Evolutionary conservation across 2,888 invertebrate genomes (phyloP).

Genomic region (Trichogramma dendrolimi): DNA sequence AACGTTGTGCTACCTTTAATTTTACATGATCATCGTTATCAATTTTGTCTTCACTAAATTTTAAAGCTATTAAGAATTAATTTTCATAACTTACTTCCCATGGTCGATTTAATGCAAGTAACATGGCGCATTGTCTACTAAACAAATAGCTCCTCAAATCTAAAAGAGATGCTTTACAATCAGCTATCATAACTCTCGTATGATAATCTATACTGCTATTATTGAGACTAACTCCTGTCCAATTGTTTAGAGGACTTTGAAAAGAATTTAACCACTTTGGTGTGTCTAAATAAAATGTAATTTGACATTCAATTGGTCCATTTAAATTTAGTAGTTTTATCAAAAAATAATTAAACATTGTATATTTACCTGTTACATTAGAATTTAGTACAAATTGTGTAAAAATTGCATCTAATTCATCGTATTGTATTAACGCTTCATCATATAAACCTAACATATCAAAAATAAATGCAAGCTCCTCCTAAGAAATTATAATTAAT

Average conservation of each 20-base stretch:
- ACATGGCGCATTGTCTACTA: constrained; percentile 85
- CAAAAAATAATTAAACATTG: constrained; percentile 10
- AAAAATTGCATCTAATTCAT: constrained; percentile 93
- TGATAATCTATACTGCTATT: constrained; percentile 58
- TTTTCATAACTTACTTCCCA: constrained; percentile 65
- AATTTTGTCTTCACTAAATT: constrained; percentile 4
- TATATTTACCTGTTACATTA: constrained; percentile 65
- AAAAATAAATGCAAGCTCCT: constrained; percentile 90
- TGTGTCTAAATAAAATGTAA: constrained; percentile 57
- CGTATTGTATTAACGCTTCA: constrained; percentile 93
- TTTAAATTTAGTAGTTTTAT: background rate
- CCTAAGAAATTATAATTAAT: constrained; percentile 56
- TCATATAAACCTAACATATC: constrained; percentile 91
- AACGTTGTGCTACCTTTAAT: constrained; percentile 75
- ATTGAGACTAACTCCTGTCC: constrained; percentile 70
- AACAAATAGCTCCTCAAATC: constrained; percentile 92
- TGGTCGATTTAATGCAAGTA: constrained; percentile 68
- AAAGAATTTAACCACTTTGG: constrained; percentile 82
- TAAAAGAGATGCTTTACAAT: constrained; percentile 66
- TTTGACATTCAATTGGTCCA: no score
- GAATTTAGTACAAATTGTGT: constrained; percentile 94
- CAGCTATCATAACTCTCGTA: constrained; percentile 49
- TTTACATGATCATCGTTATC: constrained; percentile 1
- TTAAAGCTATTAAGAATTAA: background rate
- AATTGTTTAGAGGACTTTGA: constrained; percentile 69